These are phyloP conservation scores for Alviniconcha strummeri DNA, from an alignment of 2,888 invertebrate genomes.

Conservation along the genomic window DNA sequence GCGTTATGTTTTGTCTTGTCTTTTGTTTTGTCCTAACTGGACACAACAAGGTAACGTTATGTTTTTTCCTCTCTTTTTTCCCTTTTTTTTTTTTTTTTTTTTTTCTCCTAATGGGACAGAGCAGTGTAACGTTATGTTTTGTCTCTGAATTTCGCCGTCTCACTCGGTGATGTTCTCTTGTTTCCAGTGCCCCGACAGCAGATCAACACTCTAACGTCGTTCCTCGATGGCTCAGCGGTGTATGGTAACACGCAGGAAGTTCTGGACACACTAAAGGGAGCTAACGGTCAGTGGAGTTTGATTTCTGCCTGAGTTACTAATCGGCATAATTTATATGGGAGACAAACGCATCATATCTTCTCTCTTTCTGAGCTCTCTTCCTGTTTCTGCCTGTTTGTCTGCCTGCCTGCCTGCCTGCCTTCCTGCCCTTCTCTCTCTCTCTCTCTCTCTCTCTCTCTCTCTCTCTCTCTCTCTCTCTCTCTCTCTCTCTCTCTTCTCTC, in stretches of 20 bases:
- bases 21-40: no score
- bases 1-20: no score
- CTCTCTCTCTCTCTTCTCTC: slow-evolving; percentile 12
- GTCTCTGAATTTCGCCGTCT: no score
- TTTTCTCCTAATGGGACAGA: no score
- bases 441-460: not conserved
- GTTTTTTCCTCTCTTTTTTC: no score
- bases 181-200: slow-evolving; percentile 5
- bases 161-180: not conserved
- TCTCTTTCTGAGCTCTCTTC: not conserved
- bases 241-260: slow-evolving; percentile 12
- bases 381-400: not conserved
- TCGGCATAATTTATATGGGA: no score
- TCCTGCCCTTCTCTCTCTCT: not conserved
- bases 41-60: no score
- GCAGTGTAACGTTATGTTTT: no score
- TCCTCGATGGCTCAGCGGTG: slow-evolving; percentile 11
- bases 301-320: no score
- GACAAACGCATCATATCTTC: no score
- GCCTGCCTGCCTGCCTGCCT: not conserved
- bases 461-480: not conserved
- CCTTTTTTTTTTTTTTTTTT: no score
- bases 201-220: slow-evolving; percentile 19
- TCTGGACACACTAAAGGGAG: not conserved
- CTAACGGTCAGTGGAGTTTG: not conserved